These are phyloP conservation scores for Chromobotia macracanthus DNA, from an alignment of 2,797 vertebrate species.

Conservation along the genomic window DNA sequence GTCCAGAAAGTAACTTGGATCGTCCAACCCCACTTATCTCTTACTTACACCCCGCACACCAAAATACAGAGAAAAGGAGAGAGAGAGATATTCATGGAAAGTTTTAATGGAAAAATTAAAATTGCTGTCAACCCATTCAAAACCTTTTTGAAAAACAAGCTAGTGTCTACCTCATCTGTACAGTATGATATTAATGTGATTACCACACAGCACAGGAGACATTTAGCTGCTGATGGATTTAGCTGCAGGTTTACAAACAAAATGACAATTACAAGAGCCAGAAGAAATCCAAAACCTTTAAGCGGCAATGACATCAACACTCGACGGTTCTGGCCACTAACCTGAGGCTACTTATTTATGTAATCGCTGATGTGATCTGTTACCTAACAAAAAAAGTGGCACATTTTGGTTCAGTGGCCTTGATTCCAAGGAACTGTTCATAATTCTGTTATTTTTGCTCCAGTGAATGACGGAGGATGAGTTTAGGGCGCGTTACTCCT, in stretches of 20 bases:
- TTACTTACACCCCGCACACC: slow-evolving; percentile 61
- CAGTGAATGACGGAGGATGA: slow-evolving; percentile 36
- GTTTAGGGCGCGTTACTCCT: slow-evolving; percentile 34
- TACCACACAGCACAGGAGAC: slow-evolving; percentile 17
- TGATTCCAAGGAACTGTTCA: slow-evolving; percentile 38
- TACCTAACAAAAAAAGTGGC: slow-evolving; percentile 33
- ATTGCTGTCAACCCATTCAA: not conserved
- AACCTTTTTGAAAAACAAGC: not conserved
- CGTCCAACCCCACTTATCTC: slow-evolving; percentile 22
- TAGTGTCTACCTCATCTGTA: not conserved
- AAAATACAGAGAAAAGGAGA: slow-evolving; percentile 60
- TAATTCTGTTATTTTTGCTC: slow-evolving; percentile 40
- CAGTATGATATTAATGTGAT: slow-evolving; percentile 19
- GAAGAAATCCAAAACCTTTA: slow-evolving; percentile 50
- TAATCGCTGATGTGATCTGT: slow-evolving; percentile 8
- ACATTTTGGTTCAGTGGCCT: slow-evolving; percentile 16
- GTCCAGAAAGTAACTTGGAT: slow-evolving; percentile 43
- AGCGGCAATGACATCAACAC: slow-evolving; percentile 46
- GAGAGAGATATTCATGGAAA: slow-evolving; percentile 25
- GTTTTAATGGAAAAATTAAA: too few relatives aligned
- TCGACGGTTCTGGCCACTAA: slow-evolving; percentile 33
- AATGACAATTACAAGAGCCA: slow-evolving; percentile 26
- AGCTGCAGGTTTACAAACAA: slow-evolving; percentile 25
- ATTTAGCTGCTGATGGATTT: slow-evolving; percentile 8
- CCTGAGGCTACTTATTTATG: slow-evolving; percentile 31